A percentile compares a stretch with the other conserved stretches of the same genome.
These are phyloP conservation scores for Pseudomyrmex gracilis DNA, from an alignment of 1,140 invertebrate genomes.

Conservation along the genomic window DNA sequence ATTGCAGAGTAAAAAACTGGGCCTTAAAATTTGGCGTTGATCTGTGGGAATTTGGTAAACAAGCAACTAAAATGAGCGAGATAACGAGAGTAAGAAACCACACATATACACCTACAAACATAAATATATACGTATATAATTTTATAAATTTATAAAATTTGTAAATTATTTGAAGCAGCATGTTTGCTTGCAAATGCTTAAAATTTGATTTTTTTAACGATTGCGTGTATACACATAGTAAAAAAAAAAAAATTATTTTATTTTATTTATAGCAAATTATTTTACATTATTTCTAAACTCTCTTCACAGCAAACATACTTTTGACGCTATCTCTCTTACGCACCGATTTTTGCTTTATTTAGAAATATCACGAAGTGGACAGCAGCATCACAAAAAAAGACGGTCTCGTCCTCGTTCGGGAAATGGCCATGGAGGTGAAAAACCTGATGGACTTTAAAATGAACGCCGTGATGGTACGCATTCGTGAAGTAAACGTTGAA, in stretches of 20 bases:
- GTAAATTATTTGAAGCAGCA: no score
- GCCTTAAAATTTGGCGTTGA: constrained; percentile 95
- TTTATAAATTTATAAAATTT: not conserved
- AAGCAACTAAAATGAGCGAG: constrained; percentile 94
- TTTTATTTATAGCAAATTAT: no score
- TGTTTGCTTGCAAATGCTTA: no score
- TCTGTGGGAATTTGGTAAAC: constrained; percentile 94
- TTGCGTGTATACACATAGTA: no score
- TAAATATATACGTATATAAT: not conserved
- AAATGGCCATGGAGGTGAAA: constrained; percentile 94
- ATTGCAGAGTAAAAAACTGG: constrained; percentile 95
- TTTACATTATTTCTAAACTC: no score
- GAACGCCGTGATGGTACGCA: constrained; percentile 93
- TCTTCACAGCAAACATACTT: no score
- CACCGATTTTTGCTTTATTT: constrained; percentile 44
- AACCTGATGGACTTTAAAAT: constrained; percentile 97
- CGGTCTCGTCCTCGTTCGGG: constrained; percentile 92
- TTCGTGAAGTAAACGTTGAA: no score
- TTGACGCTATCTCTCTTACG: not conserved
- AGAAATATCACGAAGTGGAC: constrained; percentile 92
- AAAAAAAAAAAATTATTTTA: no score
- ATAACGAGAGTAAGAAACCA: constrained; percentile 91
- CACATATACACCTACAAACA: not conserved
- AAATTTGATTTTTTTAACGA: no score
- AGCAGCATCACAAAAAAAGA: constrained; percentile 91